Evolutionary conservation across 2,888 invertebrate species (phyloP).

Genomic region (Epirrita christyi): DNA sequence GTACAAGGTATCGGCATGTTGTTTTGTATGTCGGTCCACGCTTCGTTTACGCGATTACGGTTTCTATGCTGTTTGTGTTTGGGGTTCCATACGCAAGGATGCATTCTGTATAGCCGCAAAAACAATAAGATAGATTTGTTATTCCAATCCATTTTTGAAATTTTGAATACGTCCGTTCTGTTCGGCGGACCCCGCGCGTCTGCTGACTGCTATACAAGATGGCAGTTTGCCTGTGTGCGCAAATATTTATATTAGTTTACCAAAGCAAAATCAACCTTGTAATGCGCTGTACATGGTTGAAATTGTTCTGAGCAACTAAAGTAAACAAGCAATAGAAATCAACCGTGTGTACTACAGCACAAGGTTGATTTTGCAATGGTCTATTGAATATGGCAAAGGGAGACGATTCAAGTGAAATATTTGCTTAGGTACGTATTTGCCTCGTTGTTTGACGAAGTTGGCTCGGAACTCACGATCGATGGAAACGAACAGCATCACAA

Average conservation of each 20-base stretch:
- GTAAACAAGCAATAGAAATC: background rate
- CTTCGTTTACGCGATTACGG: slow-evolving; percentile 16
- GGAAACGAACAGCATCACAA: background rate
- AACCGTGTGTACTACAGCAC: background rate
- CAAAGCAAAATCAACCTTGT: slow-evolving; percentile 4
- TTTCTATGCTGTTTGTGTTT: slow-evolving; percentile 23
- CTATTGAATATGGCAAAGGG: background rate
- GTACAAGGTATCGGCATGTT: slow-evolving; percentile 27
- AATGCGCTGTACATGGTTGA: background rate
- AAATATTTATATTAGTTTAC: slow-evolving; percentile 2
- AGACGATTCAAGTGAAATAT: slow-evolving; percentile 8
- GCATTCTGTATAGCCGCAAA: slow-evolving; percentile 28
- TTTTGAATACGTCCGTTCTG: slow-evolving; percentile 1
- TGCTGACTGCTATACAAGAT: background rate
- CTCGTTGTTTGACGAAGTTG: background rate
- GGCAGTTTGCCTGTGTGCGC: background rate
- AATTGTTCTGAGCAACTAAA: background rate
- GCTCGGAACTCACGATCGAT: background rate
- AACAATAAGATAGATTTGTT: slow-evolving; percentile 13
- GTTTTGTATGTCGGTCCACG: slow-evolving; percentile 29
- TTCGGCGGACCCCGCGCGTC: background rate
- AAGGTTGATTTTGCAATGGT: slow-evolving; percentile 3
- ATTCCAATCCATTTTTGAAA: slow-evolving; percentile 18
- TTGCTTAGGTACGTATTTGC: slow-evolving; percentile 4
- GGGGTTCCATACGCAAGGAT: slow-evolving; percentile 35